Base-by-base conservation (phyloP, 2,888 invertebrate species). In the Zele albiditarsus region DNA sequence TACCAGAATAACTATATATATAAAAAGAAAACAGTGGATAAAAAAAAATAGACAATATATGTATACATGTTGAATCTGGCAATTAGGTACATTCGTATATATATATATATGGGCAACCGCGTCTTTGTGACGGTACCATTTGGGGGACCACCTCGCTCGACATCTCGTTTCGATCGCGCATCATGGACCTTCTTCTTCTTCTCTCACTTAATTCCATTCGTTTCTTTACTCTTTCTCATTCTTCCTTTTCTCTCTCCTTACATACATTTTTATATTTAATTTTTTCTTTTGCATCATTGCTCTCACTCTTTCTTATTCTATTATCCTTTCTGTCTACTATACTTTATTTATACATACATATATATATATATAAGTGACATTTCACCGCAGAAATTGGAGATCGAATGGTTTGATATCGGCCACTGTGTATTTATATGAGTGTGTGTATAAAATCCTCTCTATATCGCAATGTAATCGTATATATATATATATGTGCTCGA, bases 91-190 rank as follows among this genome's bases (percentile, higher is more conserved):
- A 78, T 77, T 74, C 76, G 38, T 38, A 38, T 74, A 66, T 76
- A 74, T 72, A 12, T 38, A 38, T 74, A 66, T 76, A 74, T 72
- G 71, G 75, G 76, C 73, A 74, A 73, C 49, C 70, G 74, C 77
- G 63, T 75, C 71, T 71, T 73, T 60, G 62, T 74, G 76, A 78
- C 79, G 69, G 46, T 46, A n/a, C 46, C 46, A 46, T 46, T 46
- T 46, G 72, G 80, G 63, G 58, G 80, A 80, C 80, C 80, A 80
- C 79, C 79, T 78, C 78, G 79, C 73, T 78, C 77, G 79, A 79
- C 78, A 77, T 79, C 75, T 78, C 79, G 75, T 79, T 78, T 70
- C 53, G 10, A 71, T 53, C 38, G 69, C 75, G 42, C 42, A 42
- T 42, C 46, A 46, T 46, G 14, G n/a, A 46, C 46, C 46, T 0